phyloP scores from a whole-genome alignment of 1,140 invertebrate species.

The Andrena cerasifolii region DNA sequence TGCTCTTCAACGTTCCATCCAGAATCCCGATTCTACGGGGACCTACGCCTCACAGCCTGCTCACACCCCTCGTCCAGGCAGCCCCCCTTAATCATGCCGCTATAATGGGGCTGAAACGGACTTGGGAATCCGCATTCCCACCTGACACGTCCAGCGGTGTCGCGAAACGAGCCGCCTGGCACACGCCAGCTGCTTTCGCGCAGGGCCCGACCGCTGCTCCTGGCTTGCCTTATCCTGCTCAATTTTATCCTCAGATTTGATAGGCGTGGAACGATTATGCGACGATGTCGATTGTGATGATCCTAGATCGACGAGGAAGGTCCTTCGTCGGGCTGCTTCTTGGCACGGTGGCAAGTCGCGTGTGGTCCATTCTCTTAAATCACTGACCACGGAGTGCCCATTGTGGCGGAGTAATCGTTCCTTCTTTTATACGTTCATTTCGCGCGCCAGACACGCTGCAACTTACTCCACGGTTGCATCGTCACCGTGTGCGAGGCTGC shows the following conservation, averaged over 20 bases:
- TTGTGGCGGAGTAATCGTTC: background rate
- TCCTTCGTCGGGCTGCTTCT: too few species aligned
- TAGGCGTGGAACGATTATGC: slow-evolving; percentile 62
- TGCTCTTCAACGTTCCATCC: slow-evolving; percentile 79
- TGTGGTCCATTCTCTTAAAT: background rate
- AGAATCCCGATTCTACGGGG: slow-evolving; percentile 80
- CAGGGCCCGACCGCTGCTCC: slow-evolving; percentile 68
- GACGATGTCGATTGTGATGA: background rate
- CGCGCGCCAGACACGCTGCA: background rate
- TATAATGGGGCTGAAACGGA: slow-evolving; percentile 82
- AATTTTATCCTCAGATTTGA: slow-evolving; percentile 80
- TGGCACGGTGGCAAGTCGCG: too few species aligned
- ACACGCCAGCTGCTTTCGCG: slow-evolving; percentile 73
- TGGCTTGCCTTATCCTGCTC: slow-evolving; percentile 79
- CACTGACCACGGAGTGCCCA: background rate
- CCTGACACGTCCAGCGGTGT: slow-evolving; percentile 69
- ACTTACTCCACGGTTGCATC: background rate
- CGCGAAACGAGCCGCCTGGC: slow-evolving; percentile 77
- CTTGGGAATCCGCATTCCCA: slow-evolving; percentile 81
- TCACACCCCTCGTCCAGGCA: slow-evolving; percentile 78
- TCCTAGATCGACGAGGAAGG: background rate
- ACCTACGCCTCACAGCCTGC: slow-evolving; percentile 78
- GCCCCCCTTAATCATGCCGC: slow-evolving; percentile 76
- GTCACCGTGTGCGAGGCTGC: background rate
- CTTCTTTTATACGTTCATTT: slow-evolving; percentile 15